phyloP scores from a whole-genome alignment of 2,888 invertebrate genomes.

The Lymantria monacha region DNA sequence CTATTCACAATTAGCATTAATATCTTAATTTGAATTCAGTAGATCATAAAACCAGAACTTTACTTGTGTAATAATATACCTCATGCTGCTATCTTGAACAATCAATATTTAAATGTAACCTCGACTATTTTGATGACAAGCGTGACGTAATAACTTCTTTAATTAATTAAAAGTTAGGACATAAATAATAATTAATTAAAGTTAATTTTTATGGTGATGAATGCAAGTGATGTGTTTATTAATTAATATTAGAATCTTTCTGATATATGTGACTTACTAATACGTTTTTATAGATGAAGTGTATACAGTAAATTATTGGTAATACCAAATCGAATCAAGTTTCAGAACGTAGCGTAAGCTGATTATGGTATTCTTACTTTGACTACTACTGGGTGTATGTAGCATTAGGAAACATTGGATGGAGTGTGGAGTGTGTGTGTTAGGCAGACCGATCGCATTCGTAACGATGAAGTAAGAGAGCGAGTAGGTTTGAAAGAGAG shows the following conservation, averaged over 20 bases:
- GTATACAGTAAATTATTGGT: no score
- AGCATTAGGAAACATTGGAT: no score
- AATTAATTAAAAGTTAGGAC: background rate
- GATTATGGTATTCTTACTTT: no score
- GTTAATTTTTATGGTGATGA: conserved; percentile 16
- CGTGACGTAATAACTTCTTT: conserved; percentile 6
- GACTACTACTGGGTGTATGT: no score
- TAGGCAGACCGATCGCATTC: no score
- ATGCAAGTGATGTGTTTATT: conserved; percentile 16
- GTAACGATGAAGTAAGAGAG: no score
- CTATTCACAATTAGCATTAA: no score
- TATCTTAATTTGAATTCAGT: no score
- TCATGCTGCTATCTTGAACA: background rate
- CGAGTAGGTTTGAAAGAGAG: no score
- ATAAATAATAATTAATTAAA: conserved; percentile 9
- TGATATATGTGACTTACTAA: background rate
- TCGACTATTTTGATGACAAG: conserved; percentile 2
- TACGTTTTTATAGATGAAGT: background rate
- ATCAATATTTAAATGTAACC: background rate
- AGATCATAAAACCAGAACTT: background rate
- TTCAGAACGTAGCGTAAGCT: no score
- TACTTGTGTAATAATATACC: background rate
- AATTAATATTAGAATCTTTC: background rate
- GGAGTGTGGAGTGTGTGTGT: no score
- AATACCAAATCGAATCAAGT: no score